Evolutionary conservation across 2,797 vertebrate genomes (phyloP).

Genomic region (Sebastes paucispinis): DNA sequence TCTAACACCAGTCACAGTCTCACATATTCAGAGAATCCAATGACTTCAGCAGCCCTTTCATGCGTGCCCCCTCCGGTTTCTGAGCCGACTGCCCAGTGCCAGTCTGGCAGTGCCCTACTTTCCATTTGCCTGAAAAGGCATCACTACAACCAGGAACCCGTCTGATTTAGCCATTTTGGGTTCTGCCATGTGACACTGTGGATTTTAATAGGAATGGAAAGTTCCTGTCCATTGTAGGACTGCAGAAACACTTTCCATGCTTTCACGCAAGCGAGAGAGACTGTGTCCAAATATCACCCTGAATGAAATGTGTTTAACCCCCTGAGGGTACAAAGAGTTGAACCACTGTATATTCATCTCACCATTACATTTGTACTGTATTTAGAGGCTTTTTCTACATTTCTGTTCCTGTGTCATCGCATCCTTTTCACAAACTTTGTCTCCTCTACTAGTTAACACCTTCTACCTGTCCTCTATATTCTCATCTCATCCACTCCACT

Average conservation of each 20-base stretch:
- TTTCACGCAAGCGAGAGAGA: slow-evolving; percentile 38
- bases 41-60: slow-evolving; percentile 52
- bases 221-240: slow-evolving; percentile 65
- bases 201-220: slow-evolving; percentile 79
- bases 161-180: slow-evolving; percentile 81
- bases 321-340: slow-evolving; percentile 17
- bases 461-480: not conserved
- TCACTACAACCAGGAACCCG: slow-evolving; percentile 56
- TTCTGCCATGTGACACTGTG: slow-evolving; percentile 72
- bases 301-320: slow-evolving; percentile 50
- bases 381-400: not conserved
- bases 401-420: not conserved
- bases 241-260: slow-evolving; percentile 72
- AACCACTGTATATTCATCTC: not conserved
- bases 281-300: slow-evolving; percentile 51
- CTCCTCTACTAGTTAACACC: not conserved
- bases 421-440: not conserved
- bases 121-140: slow-evolving; percentile 72
- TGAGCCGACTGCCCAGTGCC: slow-evolving; percentile 53
- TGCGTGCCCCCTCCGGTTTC: slow-evolving; percentile 45
- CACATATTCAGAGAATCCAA: slow-evolving; percentile 25
- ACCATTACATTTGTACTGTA: not conserved
- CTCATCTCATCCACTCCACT: slow-evolving; percentile 21
- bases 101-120: slow-evolving; percentile 67
- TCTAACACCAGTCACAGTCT: slow-evolving; percentile 9